These are phyloP conservation scores for Drosophila ananassae DNA, from an alignment of 1,140 invertebrate species.

Conservation along the genomic window DNA sequence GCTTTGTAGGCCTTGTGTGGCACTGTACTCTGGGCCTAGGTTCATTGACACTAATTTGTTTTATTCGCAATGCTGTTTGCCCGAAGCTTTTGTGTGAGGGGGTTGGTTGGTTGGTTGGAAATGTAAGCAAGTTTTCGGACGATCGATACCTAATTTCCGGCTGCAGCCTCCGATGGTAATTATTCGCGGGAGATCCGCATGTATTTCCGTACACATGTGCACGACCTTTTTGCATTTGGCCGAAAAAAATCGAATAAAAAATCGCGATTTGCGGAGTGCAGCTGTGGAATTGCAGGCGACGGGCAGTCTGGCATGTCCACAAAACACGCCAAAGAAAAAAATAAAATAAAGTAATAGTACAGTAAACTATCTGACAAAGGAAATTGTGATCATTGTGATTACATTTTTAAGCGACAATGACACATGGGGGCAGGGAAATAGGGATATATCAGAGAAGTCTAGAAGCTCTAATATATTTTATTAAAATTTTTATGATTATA, in stretches of 20 bases:
- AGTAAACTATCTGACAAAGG: slow-evolving; percentile 45
- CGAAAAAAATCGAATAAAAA: slow-evolving; percentile 15
- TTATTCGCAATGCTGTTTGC: slow-evolving; percentile 12
- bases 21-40: slow-evolving; percentile 17
- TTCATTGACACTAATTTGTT: slow-evolving; percentile 36
- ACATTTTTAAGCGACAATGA: slow-evolving; percentile 39
- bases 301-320: slow-evolving; percentile 54
- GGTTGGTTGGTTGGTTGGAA: slow-evolving; percentile 8
- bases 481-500: too few species aligned
- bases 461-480: background rate
- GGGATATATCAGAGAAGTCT: background rate
- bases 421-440: background rate
- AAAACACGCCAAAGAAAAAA: slow-evolving; percentile 27
- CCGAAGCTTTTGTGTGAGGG: slow-evolving; percentile 18
- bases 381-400: slow-evolving; percentile 33
- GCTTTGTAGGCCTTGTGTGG: background rate
- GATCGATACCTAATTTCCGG: slow-evolving; percentile 53
- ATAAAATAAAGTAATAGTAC: slow-evolving; percentile 10
- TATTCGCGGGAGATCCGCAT: background rate
- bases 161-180: slow-evolving; percentile 31
- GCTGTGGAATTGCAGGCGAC: slow-evolving; percentile 40
- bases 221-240: slow-evolving; percentile 31
- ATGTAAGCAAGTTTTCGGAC: slow-evolving; percentile 39
- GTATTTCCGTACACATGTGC: slow-evolving; percentile 55
- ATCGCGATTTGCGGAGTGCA: background rate